Evolutionary conservation across 2,113 vertebrate genomes (phyloP).

Genomic region (Gila orcuttii): DNA sequence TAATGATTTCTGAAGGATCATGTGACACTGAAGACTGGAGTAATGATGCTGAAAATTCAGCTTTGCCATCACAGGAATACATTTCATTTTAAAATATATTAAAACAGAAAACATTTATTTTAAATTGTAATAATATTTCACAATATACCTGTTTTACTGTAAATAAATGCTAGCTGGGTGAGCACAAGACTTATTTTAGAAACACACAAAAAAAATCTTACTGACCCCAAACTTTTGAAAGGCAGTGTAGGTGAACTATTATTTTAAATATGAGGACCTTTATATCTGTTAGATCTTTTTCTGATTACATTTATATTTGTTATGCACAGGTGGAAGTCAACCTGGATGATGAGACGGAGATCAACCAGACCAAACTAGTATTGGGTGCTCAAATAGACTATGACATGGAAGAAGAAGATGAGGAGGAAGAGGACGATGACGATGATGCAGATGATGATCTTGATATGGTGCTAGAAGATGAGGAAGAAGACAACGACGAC

Average conservation of each 20-base stretch:
- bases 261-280: background rate
- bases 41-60: background rate
- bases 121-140: background rate
- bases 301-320: background rate
- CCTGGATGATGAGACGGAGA: constrained; percentile 75
- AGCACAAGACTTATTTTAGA: no score
- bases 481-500: constrained; percentile 63
- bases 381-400: constrained; percentile 71
- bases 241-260: background rate
- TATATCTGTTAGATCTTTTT: background rate
- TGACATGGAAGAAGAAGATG: constrained; percentile 79
- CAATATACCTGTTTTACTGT: background rate
- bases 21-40: background rate
- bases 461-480: constrained; percentile 68
- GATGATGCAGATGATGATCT: constrained; percentile 64
- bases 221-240: no score
- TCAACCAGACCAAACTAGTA: constrained; percentile 79
- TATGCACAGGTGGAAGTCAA: constrained; percentile 67
- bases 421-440: constrained; percentile 68
- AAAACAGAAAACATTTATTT: background rate
- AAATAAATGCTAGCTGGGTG: background rate
- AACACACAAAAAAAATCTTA: no score
- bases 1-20: background rate
- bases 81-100: background rate
- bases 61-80: background rate